These are phyloP conservation scores for Aplocera efformata DNA, from an alignment of 2,888 invertebrate species.

Conservation along the genomic window DNA sequence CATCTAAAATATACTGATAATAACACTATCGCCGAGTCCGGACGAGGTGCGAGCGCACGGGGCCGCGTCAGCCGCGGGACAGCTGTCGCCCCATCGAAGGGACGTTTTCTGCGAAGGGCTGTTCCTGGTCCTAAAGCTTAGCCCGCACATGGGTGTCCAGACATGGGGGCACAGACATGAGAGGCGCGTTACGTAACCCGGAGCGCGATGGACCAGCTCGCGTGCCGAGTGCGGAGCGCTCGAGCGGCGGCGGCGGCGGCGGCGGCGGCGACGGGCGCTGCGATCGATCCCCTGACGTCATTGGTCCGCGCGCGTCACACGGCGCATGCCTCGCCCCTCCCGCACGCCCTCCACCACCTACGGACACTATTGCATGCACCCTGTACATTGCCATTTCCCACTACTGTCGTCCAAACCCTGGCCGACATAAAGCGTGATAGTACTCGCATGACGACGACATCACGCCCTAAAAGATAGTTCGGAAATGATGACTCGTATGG, in stretches of 20 bases:
- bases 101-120: constrained; percentile 98
- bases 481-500: constrained; percentile 4
- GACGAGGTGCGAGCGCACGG: constrained; percentile 25
- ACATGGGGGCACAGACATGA: constrained; percentile 47
- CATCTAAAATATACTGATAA: constrained; percentile 43
- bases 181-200: constrained; percentile 59
- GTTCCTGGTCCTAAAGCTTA: constrained; percentile 97
- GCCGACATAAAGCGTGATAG: constrained; percentile 15
- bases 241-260: constrained; percentile 35
- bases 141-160: constrained; percentile 90
- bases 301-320: constrained; percentile 33
- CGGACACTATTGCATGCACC: background rate
- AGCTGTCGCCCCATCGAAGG: constrained; percentile 97
- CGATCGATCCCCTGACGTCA: constrained; percentile 75
- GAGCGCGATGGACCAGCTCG: constrained; percentile 40
- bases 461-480: constrained; percentile 1
- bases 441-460: background rate
- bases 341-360: constrained; percentile 21
- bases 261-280: constrained; percentile 17
- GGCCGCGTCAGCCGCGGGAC: constrained; percentile 48
- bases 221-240: constrained; percentile 47
- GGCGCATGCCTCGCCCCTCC: constrained; percentile 45
- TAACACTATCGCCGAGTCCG: constrained; percentile 26
- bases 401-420: background rate
- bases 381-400: constrained; percentile 30